Percentiles rank a stretch among this genome's conserved stretches.
These are phyloP conservation scores for Hirundichthys speculiger DNA, from an alignment of 2,113 vertebrate genomes.

Conservation along the genomic window DNA sequence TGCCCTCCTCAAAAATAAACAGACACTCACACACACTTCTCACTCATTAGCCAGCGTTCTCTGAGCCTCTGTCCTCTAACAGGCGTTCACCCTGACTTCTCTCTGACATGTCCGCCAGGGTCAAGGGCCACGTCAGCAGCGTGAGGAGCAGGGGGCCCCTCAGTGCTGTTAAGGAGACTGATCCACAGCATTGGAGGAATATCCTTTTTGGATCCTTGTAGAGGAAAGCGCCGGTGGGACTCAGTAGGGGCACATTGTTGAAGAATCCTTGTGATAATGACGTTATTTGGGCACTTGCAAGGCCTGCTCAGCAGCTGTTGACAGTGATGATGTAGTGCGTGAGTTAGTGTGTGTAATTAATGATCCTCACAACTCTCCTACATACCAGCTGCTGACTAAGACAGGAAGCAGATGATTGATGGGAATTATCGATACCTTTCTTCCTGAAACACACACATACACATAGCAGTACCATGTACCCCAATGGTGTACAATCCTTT, in stretches of 20 bases:
- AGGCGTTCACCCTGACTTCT: constrained; percentile 64
- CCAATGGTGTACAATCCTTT: constrained; percentile 49
- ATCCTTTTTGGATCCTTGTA: constrained; percentile 57
- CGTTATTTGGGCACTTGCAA: constrained; percentile 70
- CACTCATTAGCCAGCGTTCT: constrained; percentile 60
- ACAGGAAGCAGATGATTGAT: constrained; percentile 78
- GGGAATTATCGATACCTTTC: constrained; percentile 76
- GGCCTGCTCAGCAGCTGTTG: constrained; percentile 78
- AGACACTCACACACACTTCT: constrained; percentile 49
- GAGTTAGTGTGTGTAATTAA: constrained; percentile 61
- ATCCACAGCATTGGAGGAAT: constrained; percentile 43
- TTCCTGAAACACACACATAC: constrained; percentile 48
- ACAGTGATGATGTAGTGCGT: constrained; percentile 76
- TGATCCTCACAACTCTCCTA: constrained; percentile 69
- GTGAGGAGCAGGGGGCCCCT: constrained; percentile 59
- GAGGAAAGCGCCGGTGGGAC: constrained; percentile 58
- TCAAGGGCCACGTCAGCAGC: constrained; percentile 69
- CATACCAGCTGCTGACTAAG: constrained; percentile 77
- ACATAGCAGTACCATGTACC: constrained; percentile 27
- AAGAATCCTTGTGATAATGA: constrained; percentile 78
- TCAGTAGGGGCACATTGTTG: constrained; percentile 67
- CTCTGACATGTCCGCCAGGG: constrained; percentile 67
- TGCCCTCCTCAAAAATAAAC: constrained; percentile 29
- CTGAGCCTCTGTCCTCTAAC: constrained; percentile 56
- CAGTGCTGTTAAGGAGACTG: constrained; percentile 25